Evolutionary conservation across 2,797 vertebrate genomes (phyloP).

Genomic region (Halcyon leucocephala): DNA sequence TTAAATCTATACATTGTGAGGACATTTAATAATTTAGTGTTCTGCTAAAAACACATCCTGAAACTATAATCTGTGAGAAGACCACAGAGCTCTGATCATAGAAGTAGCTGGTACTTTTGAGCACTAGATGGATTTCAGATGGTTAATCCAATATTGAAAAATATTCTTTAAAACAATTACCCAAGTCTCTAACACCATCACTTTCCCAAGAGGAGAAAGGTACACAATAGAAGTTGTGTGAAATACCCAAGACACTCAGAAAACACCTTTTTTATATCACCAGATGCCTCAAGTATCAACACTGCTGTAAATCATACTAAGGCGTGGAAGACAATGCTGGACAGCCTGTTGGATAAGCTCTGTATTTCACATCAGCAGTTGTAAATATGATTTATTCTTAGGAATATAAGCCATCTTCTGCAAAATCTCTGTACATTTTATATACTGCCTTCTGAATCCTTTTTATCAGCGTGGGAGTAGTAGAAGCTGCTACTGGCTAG

Average conservation of each 20-base stretch:
- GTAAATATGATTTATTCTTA: neutral
- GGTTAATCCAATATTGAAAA: neutral
- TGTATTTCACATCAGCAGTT: neutral
- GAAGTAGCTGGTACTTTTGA: neutral
- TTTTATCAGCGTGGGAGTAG: neutral
- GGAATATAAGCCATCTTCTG: neutral
- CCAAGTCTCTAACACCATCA: neutral
- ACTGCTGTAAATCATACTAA: neutral
- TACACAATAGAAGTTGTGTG: neutral
- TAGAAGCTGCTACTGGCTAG: neutral
- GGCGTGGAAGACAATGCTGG: neutral
- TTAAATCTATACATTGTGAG: neutral
- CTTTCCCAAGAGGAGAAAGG: neutral
- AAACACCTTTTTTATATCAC: slow-evolving; percentile 7
- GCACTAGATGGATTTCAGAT: neutral
- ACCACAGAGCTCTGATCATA: neutral
- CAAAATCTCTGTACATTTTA: neutral
- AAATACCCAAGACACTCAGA: neutral
- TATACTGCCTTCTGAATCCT: neutral
- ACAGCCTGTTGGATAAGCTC: neutral
- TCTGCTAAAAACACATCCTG: neutral
- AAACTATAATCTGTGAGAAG: neutral
- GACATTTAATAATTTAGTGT: neutral
- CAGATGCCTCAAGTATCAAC: neutral
- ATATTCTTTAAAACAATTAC: neutral